Base-by-base conservation (phyloP, 2,888 invertebrate species). In the Megastigmus dorsalis region DNA sequence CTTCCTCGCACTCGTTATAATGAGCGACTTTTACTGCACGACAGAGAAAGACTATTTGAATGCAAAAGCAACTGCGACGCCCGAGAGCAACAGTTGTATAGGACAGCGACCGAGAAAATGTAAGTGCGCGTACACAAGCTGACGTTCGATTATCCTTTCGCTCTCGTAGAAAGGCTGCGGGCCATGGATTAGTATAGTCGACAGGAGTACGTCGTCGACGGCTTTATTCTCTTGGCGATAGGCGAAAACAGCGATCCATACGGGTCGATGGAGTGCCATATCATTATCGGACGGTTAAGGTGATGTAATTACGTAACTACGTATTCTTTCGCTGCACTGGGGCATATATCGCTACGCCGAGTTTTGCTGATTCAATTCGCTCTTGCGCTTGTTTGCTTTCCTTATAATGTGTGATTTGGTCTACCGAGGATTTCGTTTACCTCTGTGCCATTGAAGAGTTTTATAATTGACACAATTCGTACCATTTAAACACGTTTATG, bases 81-180 rank as follows among this genome's bases (percentile, higher is more conserved):
- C 5, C 41, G 5, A 41, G 41, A 3, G 41, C 13, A 9, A 13
- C 41, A 5, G 20, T 45, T 20, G 7, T 2, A 6, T 4, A 3
- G 1, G 55, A 7, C 10, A 18, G 36, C 18, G 9, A n/a, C n/a
- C 15, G 4, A 36, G 36, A 9, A 33, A 26, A 26, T 15, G 18
- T n/a, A 3, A 2, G 23, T n/a, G n/a, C 57, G 9, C 13, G 13
- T 3, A 3, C 15, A 28, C 13, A 28, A 43, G n/a, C n/a, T n/a
- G n/a, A 15, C 60, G 60, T 60, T 30, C 30, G n/a, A 48, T 48
- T 20, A 33, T 13, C 48, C 48, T 48, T 62, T 62, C 30, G 33
- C 59, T 60, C 43, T 38, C 3, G 48, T 57, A 55, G 57, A 57
- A 57, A 57, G 36, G 38, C 55, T n/a, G 7, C 4, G 36, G n/a